Evolutionary conservation across 2,888 invertebrate genomes (phyloP).

Genomic region (Biston betularia): DNA sequence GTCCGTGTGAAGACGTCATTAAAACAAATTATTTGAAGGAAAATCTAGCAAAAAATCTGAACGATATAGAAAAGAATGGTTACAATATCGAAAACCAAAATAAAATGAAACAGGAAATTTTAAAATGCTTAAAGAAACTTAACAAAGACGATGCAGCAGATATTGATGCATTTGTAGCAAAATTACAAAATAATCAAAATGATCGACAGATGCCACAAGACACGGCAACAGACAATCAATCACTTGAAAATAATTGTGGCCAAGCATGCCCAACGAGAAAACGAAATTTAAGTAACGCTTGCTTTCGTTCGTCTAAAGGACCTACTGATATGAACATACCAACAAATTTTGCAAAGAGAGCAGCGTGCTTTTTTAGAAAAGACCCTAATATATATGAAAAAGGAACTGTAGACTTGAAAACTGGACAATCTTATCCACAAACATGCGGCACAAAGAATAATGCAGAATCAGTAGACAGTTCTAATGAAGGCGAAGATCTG

Average conservation of each 20-base stretch:
- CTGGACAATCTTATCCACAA: not conserved
- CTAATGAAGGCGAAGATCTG: not conserved
- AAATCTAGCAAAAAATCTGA: conserved; percentile 59
- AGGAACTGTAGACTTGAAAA: not conserved
- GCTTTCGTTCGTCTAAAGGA: not conserved
- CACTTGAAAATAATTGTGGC: not conserved
- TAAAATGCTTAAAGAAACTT: conserved; percentile 56
- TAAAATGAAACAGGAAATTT: conserved; percentile 61
- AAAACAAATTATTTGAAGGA: conserved; percentile 49
- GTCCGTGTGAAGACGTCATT: conserved; percentile 42
- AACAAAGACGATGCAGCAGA: conserved; percentile 43
- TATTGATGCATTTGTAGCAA: conserved; percentile 56
- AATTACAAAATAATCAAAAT: conserved; percentile 53
- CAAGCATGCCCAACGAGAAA: not conserved
- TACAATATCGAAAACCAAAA: conserved; percentile 49
- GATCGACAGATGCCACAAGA: conserved; percentile 46
- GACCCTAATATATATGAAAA: not conserved
- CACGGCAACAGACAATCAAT: not conserved
- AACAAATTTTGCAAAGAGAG: not conserved
- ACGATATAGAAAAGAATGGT: conserved; percentile 59
- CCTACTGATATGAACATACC: not conserved
- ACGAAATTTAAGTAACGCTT: not conserved
- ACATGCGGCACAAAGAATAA: not conserved
- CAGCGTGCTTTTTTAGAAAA: not conserved
- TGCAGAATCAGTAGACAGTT: not conserved